Conservation (phyloP, 2,113 vertebrate species). For the Pedetes capensis region DNA sequence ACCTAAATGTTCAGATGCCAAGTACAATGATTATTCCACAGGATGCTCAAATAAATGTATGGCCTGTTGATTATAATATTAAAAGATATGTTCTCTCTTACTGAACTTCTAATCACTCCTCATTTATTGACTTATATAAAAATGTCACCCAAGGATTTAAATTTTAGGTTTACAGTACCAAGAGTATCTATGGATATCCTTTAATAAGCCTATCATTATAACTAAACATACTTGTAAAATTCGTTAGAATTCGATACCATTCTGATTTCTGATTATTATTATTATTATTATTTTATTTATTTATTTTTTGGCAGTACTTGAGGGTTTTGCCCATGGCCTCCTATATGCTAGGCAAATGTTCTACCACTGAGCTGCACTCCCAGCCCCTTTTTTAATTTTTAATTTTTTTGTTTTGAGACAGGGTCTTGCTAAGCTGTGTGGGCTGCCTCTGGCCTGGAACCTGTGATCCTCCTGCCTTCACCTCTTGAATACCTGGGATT, state of each 20-base stretch:
- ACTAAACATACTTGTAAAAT: conserved; percentile 16
- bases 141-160: neutral
- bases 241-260: conserved; percentile 35
- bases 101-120: neutral
- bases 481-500: too few relatives aligned
- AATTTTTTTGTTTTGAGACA: too few relatives aligned
- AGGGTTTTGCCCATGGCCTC: too few relatives aligned
- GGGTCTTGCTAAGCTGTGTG: too few relatives aligned
- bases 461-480: too few relatives aligned
- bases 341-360: too few relatives aligned
- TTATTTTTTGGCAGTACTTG: too few relatives aligned
- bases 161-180: neutral
- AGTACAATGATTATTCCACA: neutral
- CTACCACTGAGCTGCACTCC: too few relatives aligned
- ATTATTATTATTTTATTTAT: too few relatives aligned
- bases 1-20: neutral
- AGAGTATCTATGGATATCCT: neutral
- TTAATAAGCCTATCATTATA: neutral
- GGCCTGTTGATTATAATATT: neutral
- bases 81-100: neutral
- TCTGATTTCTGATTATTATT: too few relatives aligned
- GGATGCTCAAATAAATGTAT: neutral
- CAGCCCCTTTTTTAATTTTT: too few relatives aligned
- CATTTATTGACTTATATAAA: conserved; percentile 9
- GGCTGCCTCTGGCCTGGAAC: too few relatives aligned